Percentiles rank a stretch among this genome's conserved stretches.
Evolutionary conservation across 2,113 vertebrate genomes (phyloP).

Genomic region (Callorhinus ursinus): DNA sequence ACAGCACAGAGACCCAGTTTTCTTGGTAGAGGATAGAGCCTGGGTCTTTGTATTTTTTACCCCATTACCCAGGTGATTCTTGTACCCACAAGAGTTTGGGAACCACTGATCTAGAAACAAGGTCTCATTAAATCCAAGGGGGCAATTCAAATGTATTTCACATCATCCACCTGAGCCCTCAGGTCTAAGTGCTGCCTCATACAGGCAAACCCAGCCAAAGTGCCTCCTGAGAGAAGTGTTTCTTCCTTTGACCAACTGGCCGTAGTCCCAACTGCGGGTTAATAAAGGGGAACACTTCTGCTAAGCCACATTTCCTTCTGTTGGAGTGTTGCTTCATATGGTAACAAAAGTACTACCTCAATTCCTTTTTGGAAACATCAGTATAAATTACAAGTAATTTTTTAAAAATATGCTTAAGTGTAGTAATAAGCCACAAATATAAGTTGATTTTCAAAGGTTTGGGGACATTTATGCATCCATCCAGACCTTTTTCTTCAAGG

Average conservation of each 20-base stretch:
- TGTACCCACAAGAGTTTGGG: background rate
- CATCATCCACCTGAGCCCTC: background rate
- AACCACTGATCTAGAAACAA: background rate
- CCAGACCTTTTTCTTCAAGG: conserved; percentile 15
- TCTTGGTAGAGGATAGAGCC: background rate
- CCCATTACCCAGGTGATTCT: background rate
- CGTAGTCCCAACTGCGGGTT: background rate
- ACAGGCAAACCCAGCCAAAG: background rate
- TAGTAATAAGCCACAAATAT: conserved; percentile 13
- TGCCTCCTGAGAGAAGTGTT: background rate
- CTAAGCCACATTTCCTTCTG: background rate
- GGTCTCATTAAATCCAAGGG: background rate
- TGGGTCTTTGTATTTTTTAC: background rate
- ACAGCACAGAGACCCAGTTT: background rate
- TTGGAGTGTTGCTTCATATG: background rate
- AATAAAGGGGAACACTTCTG: background rate
- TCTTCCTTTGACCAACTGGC: background rate
- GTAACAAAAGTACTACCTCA: background rate
- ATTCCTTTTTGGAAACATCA: conserved; percentile 43
- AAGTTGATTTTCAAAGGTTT: conserved; percentile 30
- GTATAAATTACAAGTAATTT: conserved; percentile 40
- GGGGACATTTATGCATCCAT: background rate
- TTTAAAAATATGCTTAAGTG: background rate
- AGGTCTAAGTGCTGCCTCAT: background rate
- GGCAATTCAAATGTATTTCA: background rate